Percentiles rank a stretch among this genome's conserved stretches.
phyloP scores from a whole-genome alignment of 2,888 invertebrate genomes.

The Tenthredo amoena region DNA sequence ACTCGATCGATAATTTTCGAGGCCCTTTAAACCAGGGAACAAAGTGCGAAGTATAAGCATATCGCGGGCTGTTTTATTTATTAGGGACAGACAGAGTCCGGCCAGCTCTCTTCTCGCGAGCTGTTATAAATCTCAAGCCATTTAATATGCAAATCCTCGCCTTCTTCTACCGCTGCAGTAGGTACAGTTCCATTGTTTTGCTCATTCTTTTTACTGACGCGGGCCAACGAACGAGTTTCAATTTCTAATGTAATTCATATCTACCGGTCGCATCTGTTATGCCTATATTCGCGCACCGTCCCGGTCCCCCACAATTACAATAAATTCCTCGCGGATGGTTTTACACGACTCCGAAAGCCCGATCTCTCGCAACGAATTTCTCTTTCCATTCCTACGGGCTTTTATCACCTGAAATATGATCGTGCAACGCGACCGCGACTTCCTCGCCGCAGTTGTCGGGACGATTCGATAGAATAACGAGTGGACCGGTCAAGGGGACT shows the following conservation, averaged over 20 bases:
- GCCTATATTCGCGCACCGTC: background rate
- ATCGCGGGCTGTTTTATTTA: slow-evolving; percentile 34
- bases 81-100: slow-evolving; percentile 38
- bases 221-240: slow-evolving; percentile 45
- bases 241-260: slow-evolving; percentile 55
- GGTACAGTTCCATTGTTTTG: slow-evolving; percentile 48
- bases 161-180: slow-evolving; percentile 59
- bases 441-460: too few relatives aligned
- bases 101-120: slow-evolving; percentile 53
- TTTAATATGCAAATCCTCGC: slow-evolving; percentile 76
- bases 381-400: background rate
- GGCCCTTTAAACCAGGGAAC: background rate
- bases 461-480: background rate
- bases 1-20: slow-evolving; percentile 29
- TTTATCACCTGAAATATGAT: background rate
- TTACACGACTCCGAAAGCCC: slow-evolving; percentile 3
- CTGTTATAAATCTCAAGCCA: slow-evolving; percentile 77
- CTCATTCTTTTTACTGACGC: background rate
- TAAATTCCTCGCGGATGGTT: slow-evolving; percentile 17
- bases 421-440: background rate
- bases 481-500: background rate
- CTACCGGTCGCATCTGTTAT: slow-evolving; percentile 52
- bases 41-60: slow-evolving; percentile 5
- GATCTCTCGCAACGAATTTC: background rate
- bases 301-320: slow-evolving; percentile 12